A percentile compares a stretch with the other conserved stretches of the same genome.
Conservation (phyloP, 2,888 invertebrate species). For the Operophtera brumata region DNA sequence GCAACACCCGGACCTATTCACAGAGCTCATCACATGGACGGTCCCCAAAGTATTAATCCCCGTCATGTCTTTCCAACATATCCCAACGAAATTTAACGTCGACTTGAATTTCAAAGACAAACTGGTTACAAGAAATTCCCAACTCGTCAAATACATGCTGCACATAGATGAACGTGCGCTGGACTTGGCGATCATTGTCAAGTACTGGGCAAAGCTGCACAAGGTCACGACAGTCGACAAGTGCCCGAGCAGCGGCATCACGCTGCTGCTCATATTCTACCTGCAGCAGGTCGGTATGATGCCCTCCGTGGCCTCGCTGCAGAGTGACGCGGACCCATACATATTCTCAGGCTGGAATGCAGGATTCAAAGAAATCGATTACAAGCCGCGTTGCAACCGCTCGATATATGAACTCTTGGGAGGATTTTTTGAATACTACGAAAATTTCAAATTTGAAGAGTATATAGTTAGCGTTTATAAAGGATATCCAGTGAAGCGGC, state of each 20-base stretch:
- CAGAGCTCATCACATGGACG: too few species aligned
- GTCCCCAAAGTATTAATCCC: too few species aligned
- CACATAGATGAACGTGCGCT: slow-evolving; percentile 9
- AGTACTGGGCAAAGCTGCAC: slow-evolving; percentile 5
- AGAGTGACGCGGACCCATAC: slow-evolving; percentile 1
- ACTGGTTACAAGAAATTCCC: slow-evolving; percentile 10
- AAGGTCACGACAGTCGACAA: neutral
- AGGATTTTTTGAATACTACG: slow-evolving; percentile 38
- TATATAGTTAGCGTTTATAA: slow-evolving; percentile 8
- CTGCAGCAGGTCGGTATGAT: slow-evolving; percentile 14
- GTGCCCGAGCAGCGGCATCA: slow-evolving; percentile 10
- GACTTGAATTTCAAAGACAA: too few species aligned
- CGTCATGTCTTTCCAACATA: too few species aligned
- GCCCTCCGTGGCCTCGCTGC: slow-evolving; percentile 7
- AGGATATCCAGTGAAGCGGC: slow-evolving; percentile 3
- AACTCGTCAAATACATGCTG: slow-evolving; percentile 28
- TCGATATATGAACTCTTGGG: slow-evolving; percentile 23
- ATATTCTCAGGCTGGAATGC: slow-evolving; percentile 10
- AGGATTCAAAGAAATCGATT: slow-evolving; percentile 13
- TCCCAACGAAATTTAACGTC: too few species aligned
- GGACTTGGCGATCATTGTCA: neutral
- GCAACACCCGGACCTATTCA: too few species aligned
- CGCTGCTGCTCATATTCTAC: slow-evolving; percentile 12
- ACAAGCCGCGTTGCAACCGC: slow-evolving; percentile 1
- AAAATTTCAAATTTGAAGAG: slow-evolving; percentile 17